Percentiles rank a stretch among this genome's conserved stretches.
Evolutionary conservation across 2,113 vertebrate genomes (phyloP).

Genomic region (Amphiprion percula): DNA sequence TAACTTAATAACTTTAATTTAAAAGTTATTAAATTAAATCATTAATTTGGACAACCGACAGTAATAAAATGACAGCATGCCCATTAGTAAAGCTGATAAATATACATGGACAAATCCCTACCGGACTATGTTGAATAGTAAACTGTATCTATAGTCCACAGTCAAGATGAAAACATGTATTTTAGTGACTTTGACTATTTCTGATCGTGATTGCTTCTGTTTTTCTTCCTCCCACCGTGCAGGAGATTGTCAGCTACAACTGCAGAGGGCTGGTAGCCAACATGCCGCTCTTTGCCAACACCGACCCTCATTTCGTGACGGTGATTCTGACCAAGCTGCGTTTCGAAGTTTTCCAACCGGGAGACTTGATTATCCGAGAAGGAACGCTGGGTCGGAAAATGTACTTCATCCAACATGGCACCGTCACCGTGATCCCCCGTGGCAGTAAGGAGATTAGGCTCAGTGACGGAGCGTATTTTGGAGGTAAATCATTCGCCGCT

Average conservation of each 20-base stretch:
- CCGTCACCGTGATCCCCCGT: conserved; percentile 92
- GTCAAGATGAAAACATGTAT: too few species aligned
- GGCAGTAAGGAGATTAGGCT: conserved; percentile 92
- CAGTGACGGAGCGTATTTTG: conserved; percentile 96
- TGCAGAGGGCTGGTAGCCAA: conserved; percentile 95
- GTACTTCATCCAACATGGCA: conserved; percentile 98
- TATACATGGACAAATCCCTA: too few species aligned
- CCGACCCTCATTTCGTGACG: conserved; percentile 97
- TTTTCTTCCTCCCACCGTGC: conserved; percentile 36
- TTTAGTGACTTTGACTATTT: too few species aligned
- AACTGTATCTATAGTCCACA: too few species aligned
- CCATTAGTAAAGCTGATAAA: too few species aligned
- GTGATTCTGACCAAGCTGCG: conserved; percentile 95
- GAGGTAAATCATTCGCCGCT: conserved; percentile 84
- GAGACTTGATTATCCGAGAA: conserved; percentile 93
- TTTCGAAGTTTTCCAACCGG: conserved; percentile 96
- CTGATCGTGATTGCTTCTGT: not conserved
- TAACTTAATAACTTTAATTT: too few species aligned
- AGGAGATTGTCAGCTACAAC: conserved; percentile 99
- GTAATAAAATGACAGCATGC: too few species aligned
- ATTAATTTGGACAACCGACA: too few species aligned
- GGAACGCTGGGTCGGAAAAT: conserved; percentile 96
- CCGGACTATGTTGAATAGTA: too few species aligned
- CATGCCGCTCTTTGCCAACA: conserved; percentile 97
- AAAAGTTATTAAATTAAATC: too few species aligned